Evolutionary conservation across 1,140 invertebrate genomes (phyloP), one percentile per base, ranked within the genome.

Genomic region (Drosophila chauvacae): DNA sequence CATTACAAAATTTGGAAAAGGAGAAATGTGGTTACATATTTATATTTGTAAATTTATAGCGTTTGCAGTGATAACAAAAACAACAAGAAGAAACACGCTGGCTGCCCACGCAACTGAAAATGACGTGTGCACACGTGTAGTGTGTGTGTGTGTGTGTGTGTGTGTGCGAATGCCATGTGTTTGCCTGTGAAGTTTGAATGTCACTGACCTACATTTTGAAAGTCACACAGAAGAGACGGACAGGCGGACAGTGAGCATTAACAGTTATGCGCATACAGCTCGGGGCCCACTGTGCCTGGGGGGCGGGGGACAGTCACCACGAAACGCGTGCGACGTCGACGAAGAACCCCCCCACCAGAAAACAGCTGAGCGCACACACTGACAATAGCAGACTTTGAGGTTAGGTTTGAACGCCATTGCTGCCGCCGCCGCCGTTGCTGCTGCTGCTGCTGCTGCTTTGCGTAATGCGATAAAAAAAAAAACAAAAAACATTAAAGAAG

Each of bases 141-240:
- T 45, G 35, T 57, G 28, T 68, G 33, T 13, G 20, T 30, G 42
- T n/a, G n/a, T 45, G 41, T 57, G 28, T 61, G 33, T 13, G 20
- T 30, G 28, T 45, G 28, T 45, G 56, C 37, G 20, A 37, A 13
- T 44, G 42, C 39, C 72, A 80, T 81, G 75, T 80, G 69, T 71
- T 55, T 71, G 39, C 26, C 11, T 37, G 50, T 23, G 56, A 68
- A 82, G 77, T 91, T 87, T 88, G 83, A 81, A 81, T 83, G 78
- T 88, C 88, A 84, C 88, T 87, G 77, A 91, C 84, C 84, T 88
- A 87, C 61, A 87, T 91, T 78, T 77, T 83, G 74, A 87, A 86
- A 87, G 76, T 82, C 83, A 82, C 71, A 78, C 61, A 73, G 33
- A 55, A 55, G 74, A 86, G 74, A 86, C 79, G 81, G 74, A 72